Conservation (phyloP, 2,888 invertebrate species). For the Brenthis daphne region DNA sequence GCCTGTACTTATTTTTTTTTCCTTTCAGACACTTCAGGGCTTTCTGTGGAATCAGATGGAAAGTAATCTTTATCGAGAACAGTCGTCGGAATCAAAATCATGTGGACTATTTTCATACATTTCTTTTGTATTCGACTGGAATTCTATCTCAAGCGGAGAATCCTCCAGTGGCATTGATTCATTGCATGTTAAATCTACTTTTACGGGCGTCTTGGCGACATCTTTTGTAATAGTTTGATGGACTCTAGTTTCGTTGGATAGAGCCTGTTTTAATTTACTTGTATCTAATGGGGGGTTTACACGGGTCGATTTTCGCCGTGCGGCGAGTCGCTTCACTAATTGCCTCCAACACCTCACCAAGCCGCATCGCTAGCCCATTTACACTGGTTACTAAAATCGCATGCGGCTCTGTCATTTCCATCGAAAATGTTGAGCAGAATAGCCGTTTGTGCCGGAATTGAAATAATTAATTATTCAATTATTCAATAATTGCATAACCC, state of each 20-base stretch:
- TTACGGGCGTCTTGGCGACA: neutral
- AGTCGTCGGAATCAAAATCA: conserved; percentile 18
- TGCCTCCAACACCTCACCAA: too few relatives aligned
- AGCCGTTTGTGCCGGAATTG: conserved; percentile 36
- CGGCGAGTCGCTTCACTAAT: conserved; percentile 38
- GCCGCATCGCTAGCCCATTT: conserved; percentile 48
- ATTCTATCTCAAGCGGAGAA: conserved; percentile 17
- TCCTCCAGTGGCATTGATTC: conserved; percentile 13
- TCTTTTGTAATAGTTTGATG: neutral
- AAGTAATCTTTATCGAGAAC: conserved; percentile 12
- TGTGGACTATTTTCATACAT: conserved; percentile 13
- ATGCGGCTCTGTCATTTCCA: conserved; percentile 52
- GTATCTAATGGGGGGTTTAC: conserved; percentile 39
- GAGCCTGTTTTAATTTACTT: conserved; percentile 12
- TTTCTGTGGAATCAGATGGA: conserved; percentile 1
- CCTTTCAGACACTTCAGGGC: conserved; percentile 2
- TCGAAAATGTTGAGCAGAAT: conserved; percentile 42
- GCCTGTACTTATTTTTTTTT: conserved; percentile 16
- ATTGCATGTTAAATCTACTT: conserved; percentile 19
- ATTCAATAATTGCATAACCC: conserved; percentile 40
- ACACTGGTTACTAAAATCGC: conserved; percentile 52
- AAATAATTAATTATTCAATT: conserved; percentile 37
- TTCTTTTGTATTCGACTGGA: conserved; percentile 5
- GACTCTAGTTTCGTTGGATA: conserved; percentile 5
- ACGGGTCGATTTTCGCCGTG: conserved; percentile 54